Base-by-base conservation (phyloP, 2,888 invertebrate genomes). In the Lumbricus terrestris region DNA sequence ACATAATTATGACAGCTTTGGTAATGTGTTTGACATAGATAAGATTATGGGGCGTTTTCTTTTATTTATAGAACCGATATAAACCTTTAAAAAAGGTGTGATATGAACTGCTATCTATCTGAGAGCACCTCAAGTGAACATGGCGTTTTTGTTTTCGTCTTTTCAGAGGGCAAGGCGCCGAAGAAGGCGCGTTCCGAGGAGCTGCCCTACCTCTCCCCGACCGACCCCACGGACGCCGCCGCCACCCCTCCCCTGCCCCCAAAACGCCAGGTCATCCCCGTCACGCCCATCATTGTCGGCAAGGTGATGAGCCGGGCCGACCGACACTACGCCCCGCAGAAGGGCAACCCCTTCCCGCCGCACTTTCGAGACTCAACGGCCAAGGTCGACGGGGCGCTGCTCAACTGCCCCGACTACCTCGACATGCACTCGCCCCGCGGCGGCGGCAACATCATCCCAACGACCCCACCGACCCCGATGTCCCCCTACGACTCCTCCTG, bases 291-390 rank as follows among this genome's bases (percentile, higher is more conserved):
- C 91, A 94, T 97, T 93, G 96, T 97, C 18, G 97, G 97, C 89
- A 97, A 97, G 95, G 97, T 97, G 91, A 98, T 98, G 97, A 97
- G 97, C 89, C 92, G 93, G 85, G 94, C 94, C 89, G 95, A 95
- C 92, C 94, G 94, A n/a, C 94, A 94, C 91, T 95, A 95, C 92
- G 93, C 93, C 20, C 95, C 95, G 33, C 93, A 94, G 94, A 92
- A 94, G 93, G 88, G 94, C 92, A 94, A 94, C 40, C 92, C 92
- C 42, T 93, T 93, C 91, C 92, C 93, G 88, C 92, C 92, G n/a
- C 92, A 92, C 15, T 94, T 93, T 91, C 92, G 93, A 54, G 93
- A 93, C 92, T 94, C 90, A 82, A 90, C 93, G 29, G 91, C 92
- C 35, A 94, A 95, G 91, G 91, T 94, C 42, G 91, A 94, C 11